These are phyloP conservation scores for Cisticola juncidis DNA, from an alignment of 2,113 vertebrate species.

Conservation along the genomic window DNA sequence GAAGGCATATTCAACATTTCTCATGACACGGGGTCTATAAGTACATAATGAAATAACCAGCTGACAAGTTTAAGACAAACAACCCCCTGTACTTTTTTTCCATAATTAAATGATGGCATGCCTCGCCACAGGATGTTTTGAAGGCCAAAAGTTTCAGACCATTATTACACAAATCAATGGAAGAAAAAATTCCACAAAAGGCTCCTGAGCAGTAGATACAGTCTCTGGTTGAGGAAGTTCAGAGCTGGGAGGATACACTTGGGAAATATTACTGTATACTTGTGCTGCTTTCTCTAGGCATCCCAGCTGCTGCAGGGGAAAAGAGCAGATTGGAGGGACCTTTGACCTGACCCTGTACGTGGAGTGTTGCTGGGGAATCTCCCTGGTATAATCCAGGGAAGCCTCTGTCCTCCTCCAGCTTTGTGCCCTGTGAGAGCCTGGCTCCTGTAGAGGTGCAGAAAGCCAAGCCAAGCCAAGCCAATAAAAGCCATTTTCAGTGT, in stretches of 20 bases:
- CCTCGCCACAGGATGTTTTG: constrained; percentile 47
- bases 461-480: background rate
- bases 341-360: background rate
- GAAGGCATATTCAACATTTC: background rate
- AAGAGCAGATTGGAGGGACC: background rate
- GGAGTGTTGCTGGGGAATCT: background rate
- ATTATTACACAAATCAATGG: constrained; percentile 18
- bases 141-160: constrained; percentile 5
- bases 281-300: background rate
- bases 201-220: background rate
- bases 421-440: background rate
- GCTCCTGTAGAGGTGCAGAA: background rate
- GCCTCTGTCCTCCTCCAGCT: background rate
- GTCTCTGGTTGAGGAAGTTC: constrained; percentile 30
- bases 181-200: background rate
- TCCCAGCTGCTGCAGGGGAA: background rate
- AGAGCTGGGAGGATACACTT: constrained; percentile 50
- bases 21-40: background rate
- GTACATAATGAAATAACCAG: background rate
- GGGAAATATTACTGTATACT: background rate
- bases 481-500: background rate
- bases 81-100: background rate
- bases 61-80: constrained; percentile 2
- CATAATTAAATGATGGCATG: background rate
- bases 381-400: background rate